Percentiles rank a stretch among this genome's conserved stretches.
These are phyloP conservation scores for Steatocranus sp. DNA, from an alignment of 2,797 vertebrate genomes.

Conservation along the genomic window DNA sequence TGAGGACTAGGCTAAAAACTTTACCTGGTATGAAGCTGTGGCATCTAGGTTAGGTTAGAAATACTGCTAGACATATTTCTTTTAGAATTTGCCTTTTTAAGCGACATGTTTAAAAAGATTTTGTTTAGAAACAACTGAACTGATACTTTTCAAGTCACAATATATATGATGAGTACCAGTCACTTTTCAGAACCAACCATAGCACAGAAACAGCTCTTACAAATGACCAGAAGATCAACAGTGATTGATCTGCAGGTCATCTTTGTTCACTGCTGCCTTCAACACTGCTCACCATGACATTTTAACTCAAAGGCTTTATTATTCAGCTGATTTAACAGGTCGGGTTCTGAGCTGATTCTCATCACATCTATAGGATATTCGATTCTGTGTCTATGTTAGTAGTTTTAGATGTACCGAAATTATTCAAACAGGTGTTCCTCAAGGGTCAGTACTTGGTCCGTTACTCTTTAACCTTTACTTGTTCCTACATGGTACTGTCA, in stretches of 20 bases:
- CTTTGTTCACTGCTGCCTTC: not conserved
- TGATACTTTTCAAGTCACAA: not conserved
- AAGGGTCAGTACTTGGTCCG: not conserved
- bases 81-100: not conserved
- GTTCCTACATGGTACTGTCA: not conserved
- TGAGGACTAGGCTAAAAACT: not conserved
- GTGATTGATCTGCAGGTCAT: not conserved
- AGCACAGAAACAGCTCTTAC: not conserved
- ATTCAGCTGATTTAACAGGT: not conserved
- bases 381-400: not conserved
- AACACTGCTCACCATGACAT: not conserved
- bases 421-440: not conserved
- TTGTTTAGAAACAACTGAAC: not conserved
- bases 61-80: not conserved
- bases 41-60: not conserved
- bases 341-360: not conserved
- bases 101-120: not conserved
- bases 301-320: not conserved
- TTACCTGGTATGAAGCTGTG: not conserved
- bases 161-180: fast-evolving
- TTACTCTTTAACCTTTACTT: not conserved
- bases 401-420: not conserved
- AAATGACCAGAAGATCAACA: not conserved
- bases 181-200: not conserved
- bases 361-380: not conserved